phyloP scores from a whole-genome alignment of 2,888 invertebrate genomes.

The Drosophila atroscutellata region DNA sequence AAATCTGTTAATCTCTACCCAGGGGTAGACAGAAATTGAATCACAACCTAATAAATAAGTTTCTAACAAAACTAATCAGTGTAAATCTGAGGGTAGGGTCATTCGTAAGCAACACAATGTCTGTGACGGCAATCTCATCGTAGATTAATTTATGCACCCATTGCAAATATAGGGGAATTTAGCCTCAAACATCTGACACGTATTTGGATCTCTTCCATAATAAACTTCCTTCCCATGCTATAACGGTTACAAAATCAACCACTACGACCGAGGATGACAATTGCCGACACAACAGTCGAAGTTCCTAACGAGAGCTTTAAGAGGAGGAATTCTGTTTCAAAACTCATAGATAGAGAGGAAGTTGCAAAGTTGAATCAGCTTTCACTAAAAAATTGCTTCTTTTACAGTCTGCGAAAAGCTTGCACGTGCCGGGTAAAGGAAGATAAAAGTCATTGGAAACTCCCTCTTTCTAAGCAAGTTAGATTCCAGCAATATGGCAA shows the following conservation, averaged over 20 bases:
- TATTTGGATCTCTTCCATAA: not conserved
- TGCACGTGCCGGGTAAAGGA: no score
- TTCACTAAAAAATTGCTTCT: not conserved
- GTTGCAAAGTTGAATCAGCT: not conserved
- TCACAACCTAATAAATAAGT: not conserved
- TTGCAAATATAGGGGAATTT: no score
- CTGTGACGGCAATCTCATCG: no score
- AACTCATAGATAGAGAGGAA: not conserved
- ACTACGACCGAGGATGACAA: not conserved
- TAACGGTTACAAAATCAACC: not conserved
- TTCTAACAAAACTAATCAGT: not conserved
- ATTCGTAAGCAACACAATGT: not conserved
- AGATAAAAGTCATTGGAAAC: no score
- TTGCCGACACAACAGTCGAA: not conserved
- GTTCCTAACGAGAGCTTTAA: not conserved
- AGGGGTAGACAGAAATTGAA: not conserved
- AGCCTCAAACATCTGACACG: not conserved
- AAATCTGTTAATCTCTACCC: not conserved
- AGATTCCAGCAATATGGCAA: no score
- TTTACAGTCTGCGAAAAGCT: not conserved
- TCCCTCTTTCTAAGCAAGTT: no score
- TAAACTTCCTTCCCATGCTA: not conserved
- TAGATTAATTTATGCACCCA: no score
- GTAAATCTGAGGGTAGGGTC: not conserved
- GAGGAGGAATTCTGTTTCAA: not conserved